Evolutionary conservation across 2,797 vertebrate species (phyloP), one percentile per base, ranked within the genome.

Genomic region (Glyptemys insculpta): DNA sequence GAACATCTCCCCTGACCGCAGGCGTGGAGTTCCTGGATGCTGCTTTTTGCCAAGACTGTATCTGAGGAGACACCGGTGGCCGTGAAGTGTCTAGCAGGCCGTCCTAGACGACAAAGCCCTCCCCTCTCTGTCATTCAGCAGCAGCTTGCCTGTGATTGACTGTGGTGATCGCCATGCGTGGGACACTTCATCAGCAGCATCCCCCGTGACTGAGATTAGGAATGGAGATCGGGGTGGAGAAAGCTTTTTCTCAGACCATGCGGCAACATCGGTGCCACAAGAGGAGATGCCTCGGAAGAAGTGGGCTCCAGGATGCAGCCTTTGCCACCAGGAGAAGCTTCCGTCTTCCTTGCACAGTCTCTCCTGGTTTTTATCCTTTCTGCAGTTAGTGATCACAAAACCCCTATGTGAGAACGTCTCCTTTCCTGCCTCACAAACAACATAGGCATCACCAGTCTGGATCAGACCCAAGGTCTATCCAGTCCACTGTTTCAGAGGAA

Each of bases 21-120:
- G 59, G 14, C 15, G 3, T 34, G 31, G 59, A 62, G 8, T 62
- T 85, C 87, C 80, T 47, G 80, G 79, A 29, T 9, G 27, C 12
- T 1, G 0, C 4, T 91, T 1, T 50, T 68, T 79, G 27, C n/a
- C 93, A 87, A 18, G 41, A n/a, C 0, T 3, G 0, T 5, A 12
- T 2, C 31, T 16, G 47, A 89, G 50, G 31, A 72, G 80, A 31
- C 6, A 12, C 62, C 6, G 21, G 18, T 76, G 89, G 11, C 52
- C 56, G 12, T 49, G 83, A 37, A 87, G 49, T 53, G 34, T 68
- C 34, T 49, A 1, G 0, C 11, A 86, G 29, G 6, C 54, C 54
- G 53, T 8, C 49, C 31, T 16, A 92, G 94, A 84, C 84, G 9
- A 59, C 3, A 53, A 5, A 47, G 15, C 76, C 18, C 65, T 29